A percentile compares a stretch with the other conserved stretches of the same genome.
These are phyloP conservation scores for Epinephelus coioides DNA, from an alignment of 2,797 vertebrate genomes.

Conservation along the genomic window DNA sequence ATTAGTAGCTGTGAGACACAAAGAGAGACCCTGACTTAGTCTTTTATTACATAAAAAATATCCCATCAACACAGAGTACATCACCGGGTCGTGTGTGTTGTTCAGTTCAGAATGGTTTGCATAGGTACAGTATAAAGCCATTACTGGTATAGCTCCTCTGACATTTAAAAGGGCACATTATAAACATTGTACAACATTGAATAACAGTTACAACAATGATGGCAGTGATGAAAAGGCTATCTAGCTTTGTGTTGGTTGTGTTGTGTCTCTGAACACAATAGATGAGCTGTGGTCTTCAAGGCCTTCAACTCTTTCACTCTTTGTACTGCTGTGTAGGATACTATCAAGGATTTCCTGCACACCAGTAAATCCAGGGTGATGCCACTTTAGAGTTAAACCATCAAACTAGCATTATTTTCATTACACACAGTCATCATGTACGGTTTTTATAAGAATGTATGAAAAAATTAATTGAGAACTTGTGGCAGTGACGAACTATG, in stretches of 20 bases:
- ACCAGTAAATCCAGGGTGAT: too few species aligned
- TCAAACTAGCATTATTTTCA: neutral
- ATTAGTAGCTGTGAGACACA: constrained; percentile 26
- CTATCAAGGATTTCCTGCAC: too few species aligned
- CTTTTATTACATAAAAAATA: constrained; percentile 42
- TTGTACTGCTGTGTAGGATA: too few species aligned
- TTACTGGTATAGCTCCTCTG: neutral
- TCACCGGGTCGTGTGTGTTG: constrained; percentile 11
- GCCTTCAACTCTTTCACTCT: neutral
- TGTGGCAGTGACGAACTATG: neutral
- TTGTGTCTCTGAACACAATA: neutral
- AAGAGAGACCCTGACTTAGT: constrained; percentile 4
- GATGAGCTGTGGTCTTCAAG: neutral
- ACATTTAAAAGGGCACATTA: neutral
- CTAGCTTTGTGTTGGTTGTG: neutral
- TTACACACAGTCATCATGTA: neutral
- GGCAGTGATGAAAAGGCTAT: neutral
- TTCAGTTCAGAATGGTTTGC: constrained; percentile 35
- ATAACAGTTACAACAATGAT: neutral
- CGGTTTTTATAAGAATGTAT: neutral
- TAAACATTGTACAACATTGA: neutral
- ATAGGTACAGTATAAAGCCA: constrained; percentile 10
- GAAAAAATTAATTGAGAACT: neutral
- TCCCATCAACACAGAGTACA: constrained; percentile 8
- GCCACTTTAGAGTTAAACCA: neutral